Base-by-base conservation (phyloP, 2,888 invertebrate genomes). In the Adelphocoris suturalis region DNA sequence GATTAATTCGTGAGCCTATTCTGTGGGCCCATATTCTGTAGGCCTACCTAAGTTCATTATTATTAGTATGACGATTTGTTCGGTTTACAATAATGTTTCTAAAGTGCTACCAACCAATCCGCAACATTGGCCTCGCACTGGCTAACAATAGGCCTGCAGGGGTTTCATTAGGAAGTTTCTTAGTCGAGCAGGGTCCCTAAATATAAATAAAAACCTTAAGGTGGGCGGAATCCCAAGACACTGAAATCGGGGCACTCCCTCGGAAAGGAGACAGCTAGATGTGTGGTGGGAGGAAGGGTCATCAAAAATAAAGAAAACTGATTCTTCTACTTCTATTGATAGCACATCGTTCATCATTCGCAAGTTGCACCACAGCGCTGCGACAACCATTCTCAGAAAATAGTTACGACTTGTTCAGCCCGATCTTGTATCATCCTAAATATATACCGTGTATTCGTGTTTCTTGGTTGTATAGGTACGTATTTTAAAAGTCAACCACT, bases 201-300 rank as follows among this genome's bases (percentile, higher is more conserved):
- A 46, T 78, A 78, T 78, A 78, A 78, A 78, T 78, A 78, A 78
- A 78, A 78, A 78, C 28, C 12, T 46, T 16, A 12, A 46, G 11
- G 28, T 13, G 78, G 78, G 37, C 46, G 78, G 37, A 28, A n/a
- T 78, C 78, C 78, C 78, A 23, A 23, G 68, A 68, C 7, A 68
- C 23, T n/a, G 37, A 78, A 78, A 78, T 78, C 46, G 78, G 28
- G 78, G 16, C 78, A 78, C 78, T 46, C 78, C 78, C 16, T 46
- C 78, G 37, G 37, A 78, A 78, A 78, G 14, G n/a, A 27, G 78
- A n/a, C n/a, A n/a, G n/a, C n/a, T n/a, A 78, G 78, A 13, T 5
- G 46, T 19, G n/a, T n/a, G n/a, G n/a, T n/a, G 61, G 19, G 61
- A 19, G 19, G 7, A 2, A 19, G 0, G n/a, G n/a, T 61, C 61